Conservation (phyloP, 2,113 vertebrate species). For the Progne subis region DNA sequence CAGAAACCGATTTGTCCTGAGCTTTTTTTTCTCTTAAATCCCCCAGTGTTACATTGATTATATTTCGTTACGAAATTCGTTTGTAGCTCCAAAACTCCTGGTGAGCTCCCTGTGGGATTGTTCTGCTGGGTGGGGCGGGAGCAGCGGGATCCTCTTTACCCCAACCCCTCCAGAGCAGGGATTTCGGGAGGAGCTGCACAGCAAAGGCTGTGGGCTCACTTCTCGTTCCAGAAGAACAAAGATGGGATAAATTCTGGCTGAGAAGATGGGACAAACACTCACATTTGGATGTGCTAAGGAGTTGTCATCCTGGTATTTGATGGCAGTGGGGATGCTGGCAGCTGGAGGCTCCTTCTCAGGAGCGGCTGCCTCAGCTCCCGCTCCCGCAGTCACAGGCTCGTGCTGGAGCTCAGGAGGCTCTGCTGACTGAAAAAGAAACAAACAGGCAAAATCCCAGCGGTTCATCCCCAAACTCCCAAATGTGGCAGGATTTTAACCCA, state of each 20-base stretch:
- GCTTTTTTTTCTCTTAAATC: background rate
- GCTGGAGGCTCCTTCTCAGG: constrained; percentile 73
- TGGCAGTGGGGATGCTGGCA: constrained; percentile 81
- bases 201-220: background rate
- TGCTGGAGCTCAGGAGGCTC: constrained; percentile 65
- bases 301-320: constrained; percentile 90
- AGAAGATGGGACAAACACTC: constrained; percentile 47
- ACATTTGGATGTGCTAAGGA: constrained; percentile 91
- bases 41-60: background rate
- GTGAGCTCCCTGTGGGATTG: background rate
- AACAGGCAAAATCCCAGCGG: background rate
- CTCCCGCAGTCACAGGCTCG: constrained; percentile 57
- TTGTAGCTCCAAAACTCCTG: background rate
- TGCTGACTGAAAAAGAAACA: constrained; percentile 31
- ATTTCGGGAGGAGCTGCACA: background rate
- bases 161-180: background rate
- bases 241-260: fast-evolving
- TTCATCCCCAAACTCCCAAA: background rate
- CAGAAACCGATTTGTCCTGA: background rate
- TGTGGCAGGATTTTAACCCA: fast-evolving
- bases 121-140: background rate
- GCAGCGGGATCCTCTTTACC: background rate
- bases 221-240: too few relatives aligned
- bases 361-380: constrained; percentile 6
- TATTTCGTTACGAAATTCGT: background rate